Evolutionary conservation across 2,888 invertebrate genomes (phyloP), one percentile per base, ranked within the genome.

Genomic region (Diadegma fenestrale): DNA sequence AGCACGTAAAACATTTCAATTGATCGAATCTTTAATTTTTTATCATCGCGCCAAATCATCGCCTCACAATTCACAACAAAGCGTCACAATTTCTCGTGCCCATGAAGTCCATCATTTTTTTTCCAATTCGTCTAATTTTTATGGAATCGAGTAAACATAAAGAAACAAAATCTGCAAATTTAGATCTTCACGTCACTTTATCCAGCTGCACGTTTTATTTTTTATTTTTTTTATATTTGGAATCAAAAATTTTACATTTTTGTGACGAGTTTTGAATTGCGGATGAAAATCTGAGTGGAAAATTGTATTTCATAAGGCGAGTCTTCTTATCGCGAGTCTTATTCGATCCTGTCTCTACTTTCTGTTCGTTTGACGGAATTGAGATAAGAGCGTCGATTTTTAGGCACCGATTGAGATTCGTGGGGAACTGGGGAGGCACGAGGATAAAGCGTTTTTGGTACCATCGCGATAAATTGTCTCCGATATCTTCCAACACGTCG

Each of bases 311-410:
- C 58, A 75, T 54, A 81, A 81, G 75, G 30, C 33, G 26, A 75
- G 37, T 63, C 48, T 63, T 58, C 75, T 68, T 81, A 81, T 81
- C 75, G 14, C 45, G 22, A 58, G 66, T 58, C 22, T 68, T 22
- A 37, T 58, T 61, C 48, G 80, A 75, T 75, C 37, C 51, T 37
- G 22, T 14, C 22, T 54, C 19, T 48, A 43, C 54, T 66, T 58
- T 72, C 30, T 45, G 30, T 66, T 33, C 43, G 63, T 37, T 61
- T 48, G 72, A 48, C 69, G 51, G 69, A 51, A 72, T 77, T 58
- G 54, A 72, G 77, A 82, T 82, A 82, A 82, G 77, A 66, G 37
- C 54, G 45, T 14, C 72, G 77, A 78, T 77, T 77, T 82, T 66
- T 58, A 82, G 66, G 63, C 41, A 71, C 37, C 71, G 82, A 82